Percentiles rank a stretch among this genome's conserved stretches.
Conservation (phyloP, 92 coral and sea anemone genomes). For the Siderastrea siderea region DNA sequence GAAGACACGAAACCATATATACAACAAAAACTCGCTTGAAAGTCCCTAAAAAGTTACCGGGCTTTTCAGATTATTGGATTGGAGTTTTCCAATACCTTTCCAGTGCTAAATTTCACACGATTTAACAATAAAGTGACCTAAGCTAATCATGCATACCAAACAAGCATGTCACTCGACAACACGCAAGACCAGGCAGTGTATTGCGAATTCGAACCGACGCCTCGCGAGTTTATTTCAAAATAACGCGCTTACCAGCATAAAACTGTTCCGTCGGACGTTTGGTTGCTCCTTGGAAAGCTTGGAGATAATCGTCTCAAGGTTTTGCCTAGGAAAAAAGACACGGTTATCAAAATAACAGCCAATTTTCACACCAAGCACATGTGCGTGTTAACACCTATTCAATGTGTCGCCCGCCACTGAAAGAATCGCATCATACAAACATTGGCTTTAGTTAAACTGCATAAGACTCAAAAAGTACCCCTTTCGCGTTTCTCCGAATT, state of each 20-base stretch:
- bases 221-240: background rate
- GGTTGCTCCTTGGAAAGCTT: conserved; percentile 98
- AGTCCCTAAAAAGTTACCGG: background rate
- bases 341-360: conserved; percentile 34
- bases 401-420: conserved; percentile 66
- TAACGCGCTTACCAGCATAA: conserved; percentile 88
- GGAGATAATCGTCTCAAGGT: conserved; percentile 97
- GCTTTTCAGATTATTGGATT: background rate
- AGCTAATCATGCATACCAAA: conserved; percentile 63
- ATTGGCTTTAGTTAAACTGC: conserved; percentile 65
- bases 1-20: conserved; percentile 51
- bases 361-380: conserved; percentile 44
- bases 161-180: conserved; percentile 44
- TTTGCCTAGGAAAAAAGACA: conserved; percentile 81
- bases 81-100: conserved; percentile 12
- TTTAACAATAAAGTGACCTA: conserved; percentile 27
- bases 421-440: conserved; percentile 69
- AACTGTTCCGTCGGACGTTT: conserved; percentile 88
- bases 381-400: conserved; percentile 75
- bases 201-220: conserved; percentile 36
- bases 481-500: conserved; percentile 86
- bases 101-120: background rate
- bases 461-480: conserved; percentile 84
- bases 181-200: conserved; percentile 63
- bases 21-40: background rate